phyloP scores from a whole-genome alignment of 2,888 invertebrate genomes.

The Allophyes oxyacanthae region DNA sequence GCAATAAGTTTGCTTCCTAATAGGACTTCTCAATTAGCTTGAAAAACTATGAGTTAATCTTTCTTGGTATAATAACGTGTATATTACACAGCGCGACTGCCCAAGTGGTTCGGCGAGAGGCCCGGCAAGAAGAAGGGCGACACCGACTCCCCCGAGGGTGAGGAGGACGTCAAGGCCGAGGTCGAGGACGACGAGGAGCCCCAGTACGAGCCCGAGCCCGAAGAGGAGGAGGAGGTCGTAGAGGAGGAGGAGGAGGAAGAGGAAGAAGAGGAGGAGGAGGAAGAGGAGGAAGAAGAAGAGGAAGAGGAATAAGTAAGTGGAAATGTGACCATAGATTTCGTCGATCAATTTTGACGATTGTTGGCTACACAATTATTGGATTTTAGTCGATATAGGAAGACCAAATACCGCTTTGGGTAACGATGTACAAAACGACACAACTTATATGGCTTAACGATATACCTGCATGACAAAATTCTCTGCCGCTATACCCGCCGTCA shows the following conservation, averaged over 20 bases:
- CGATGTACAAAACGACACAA: no score
- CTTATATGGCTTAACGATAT: no score
- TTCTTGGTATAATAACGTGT: no score
- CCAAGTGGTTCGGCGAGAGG: conserved; percentile 98
- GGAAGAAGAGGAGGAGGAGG: conserved; percentile 93
- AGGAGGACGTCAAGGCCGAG: conserved; percentile 95
- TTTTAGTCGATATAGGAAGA: no score
- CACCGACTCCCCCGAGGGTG: conserved; percentile 96
- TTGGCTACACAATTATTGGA: no score
- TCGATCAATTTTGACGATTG: no score
- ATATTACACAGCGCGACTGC: conserved; percentile 93
- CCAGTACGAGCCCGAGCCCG: conserved; percentile 91
- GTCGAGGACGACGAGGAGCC: conserved; percentile 93
- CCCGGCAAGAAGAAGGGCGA: conserved; percentile 97
- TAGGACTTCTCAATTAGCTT: not conserved
- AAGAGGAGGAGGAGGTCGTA: conserved; percentile 92
- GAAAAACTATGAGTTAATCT: not conserved
- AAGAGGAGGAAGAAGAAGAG: conserved; percentile 90
- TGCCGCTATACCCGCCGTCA: no score
- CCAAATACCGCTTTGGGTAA: no score
- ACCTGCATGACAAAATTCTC: no score
- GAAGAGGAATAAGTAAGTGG: conserved; percentile 89
- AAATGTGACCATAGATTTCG: not conserved
- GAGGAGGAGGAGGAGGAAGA: conserved; percentile 93
- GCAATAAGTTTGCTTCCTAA: no score